Conservation (phyloP, 2,113 vertebrate genomes). For the Connochaetes taurinus region DNA sequence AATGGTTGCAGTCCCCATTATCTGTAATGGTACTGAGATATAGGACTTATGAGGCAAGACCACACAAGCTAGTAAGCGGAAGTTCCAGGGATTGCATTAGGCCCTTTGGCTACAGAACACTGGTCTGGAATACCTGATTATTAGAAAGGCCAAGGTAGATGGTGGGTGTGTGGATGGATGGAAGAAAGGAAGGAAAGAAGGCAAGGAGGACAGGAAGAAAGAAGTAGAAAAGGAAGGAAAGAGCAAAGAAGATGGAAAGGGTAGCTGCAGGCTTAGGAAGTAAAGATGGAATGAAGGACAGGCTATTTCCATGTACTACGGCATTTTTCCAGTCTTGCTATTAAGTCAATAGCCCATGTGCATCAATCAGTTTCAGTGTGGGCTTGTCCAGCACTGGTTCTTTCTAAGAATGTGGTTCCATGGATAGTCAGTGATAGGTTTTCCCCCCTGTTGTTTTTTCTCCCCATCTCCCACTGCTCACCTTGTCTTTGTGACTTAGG, state of each 20-base stretch:
- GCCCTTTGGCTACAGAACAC: neutral
- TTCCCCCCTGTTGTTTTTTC: neutral
- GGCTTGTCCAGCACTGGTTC: neutral
- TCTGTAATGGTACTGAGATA: neutral
- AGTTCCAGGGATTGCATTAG: neutral
- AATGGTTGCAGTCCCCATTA: neutral
- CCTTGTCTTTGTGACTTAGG: neutral
- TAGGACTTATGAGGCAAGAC: neutral
- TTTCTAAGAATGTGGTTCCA: neutral
- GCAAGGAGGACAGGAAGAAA: too few relatives aligned
- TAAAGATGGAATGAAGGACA: neutral
- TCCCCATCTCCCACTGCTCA: neutral
- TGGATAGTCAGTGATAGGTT: neutral
- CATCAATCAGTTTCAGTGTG: neutral
- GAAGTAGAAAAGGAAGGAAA: too few relatives aligned
- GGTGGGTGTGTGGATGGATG: neutral
- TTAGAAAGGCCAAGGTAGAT: neutral
- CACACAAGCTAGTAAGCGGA: too few relatives aligned
- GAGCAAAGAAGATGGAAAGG: neutral
- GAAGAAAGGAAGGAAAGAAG: too few relatives aligned
- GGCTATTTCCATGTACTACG: fast-evolving
- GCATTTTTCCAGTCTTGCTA: neutral
- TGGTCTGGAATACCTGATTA: neutral
- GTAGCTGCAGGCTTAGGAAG: neutral
- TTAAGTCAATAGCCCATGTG: neutral